A percentile compares a stretch with the other conserved stretches of the same genome.
These are phyloP conservation scores for Elgaria multicarinata DNA, from an alignment of 2,113 vertebrate genomes.

Conservation along the genomic window DNA sequence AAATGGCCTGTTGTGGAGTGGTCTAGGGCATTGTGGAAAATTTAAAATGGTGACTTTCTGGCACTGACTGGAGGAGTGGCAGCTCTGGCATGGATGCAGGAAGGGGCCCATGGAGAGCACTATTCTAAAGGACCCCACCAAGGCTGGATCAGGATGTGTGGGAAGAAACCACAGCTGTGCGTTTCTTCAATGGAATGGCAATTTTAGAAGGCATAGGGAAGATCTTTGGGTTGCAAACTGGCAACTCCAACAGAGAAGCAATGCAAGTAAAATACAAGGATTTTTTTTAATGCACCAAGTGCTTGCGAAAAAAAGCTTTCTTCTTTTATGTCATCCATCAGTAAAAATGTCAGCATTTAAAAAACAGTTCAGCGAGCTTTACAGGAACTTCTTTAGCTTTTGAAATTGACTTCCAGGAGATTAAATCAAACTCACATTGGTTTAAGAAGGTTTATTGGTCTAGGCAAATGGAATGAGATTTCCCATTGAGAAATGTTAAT, in stretches of 20 bases:
- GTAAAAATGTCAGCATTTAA: neutral
- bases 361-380: neutral
- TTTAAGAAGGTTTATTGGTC: conserved; percentile 20
- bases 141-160: neutral
- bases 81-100: neutral
- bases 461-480: conserved; percentile 1
- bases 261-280: neutral
- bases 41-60: neutral
- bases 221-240: neutral
- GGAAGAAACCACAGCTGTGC: neutral
- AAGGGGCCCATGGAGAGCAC: neutral
- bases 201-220: neutral
- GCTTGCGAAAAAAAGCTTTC: no score
- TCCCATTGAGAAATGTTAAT: conserved; percentile 11
- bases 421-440: neutral
- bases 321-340: neutral
- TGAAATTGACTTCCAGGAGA: neutral
- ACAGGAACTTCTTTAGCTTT: neutral
- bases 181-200: neutral
- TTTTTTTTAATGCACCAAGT: neutral
- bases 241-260: neutral
- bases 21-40: neutral
- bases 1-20: neutral
- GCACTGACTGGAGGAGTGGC: neutral
- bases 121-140: neutral